Base-by-base conservation (phyloP, 2,113 vertebrate species). In the Pterocles gutturalis region DNA sequence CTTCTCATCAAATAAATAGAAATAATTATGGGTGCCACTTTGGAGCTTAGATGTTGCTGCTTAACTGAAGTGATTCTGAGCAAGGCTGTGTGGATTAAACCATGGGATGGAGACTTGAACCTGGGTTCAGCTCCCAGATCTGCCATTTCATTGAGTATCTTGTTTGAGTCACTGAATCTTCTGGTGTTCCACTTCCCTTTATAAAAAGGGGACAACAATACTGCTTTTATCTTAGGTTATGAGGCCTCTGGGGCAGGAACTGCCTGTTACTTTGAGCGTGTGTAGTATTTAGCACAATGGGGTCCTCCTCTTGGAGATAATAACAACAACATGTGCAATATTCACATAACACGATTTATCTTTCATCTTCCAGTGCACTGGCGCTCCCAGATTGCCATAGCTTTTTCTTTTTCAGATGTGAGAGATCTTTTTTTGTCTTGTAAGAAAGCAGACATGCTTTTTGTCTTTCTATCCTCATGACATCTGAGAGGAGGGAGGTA, bases 271-370 rank as follows among this genome's bases (percentile, higher is more conserved):
- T 87, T 83, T 72, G 89, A 82, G 80, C 5, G 3, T 85, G 61
- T 87, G 91, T 60, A 93, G 83, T 49, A 21, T 41, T 95, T 57
- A 87, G 61, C 80, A 95, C 94, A 95, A 89, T 76, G 81, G 89
- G 86, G 33, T 95, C 87, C 96, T 96, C 94, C 55, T 89, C 89
- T 82, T 87, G 45, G 87, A 94, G 87, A 96, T 96, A 91, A 96
- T 93, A 94, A 67, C 45, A 96, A 95, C 94, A 97, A 55, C 93
- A 96, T 96, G 96, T 95, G 87, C n/a, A 87, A 41, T 69, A 28
- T 57, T 89, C 73, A 38, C 73, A 87, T 60, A 79, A 43, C 61
- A 82, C 1, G 0, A 76, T 61, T 84, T 71, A 87, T 94, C 89
- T 97, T 95, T 93, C 90, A 92, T 97, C 83, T 96, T 85, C 62